Evolutionary conservation across 2,797 vertebrate species (phyloP).

Genomic region (Fistularia commersonii): DNA sequence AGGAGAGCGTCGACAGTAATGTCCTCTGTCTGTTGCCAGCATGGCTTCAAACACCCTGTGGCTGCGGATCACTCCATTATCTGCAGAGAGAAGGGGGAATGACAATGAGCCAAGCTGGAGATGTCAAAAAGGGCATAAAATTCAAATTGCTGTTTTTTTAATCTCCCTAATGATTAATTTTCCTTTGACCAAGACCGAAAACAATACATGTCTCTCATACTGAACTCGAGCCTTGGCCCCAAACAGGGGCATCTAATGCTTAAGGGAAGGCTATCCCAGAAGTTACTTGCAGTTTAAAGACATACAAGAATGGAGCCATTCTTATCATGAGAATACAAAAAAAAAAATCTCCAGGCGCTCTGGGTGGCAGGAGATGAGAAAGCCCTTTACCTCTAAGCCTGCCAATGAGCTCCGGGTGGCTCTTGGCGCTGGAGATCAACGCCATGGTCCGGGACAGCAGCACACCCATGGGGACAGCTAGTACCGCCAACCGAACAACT

Average conservation of each 20-base stretch:
- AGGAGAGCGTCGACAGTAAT: slow-evolving; percentile 81
- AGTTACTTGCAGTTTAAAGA: too few relatives aligned
- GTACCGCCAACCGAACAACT: slow-evolving; percentile 53
- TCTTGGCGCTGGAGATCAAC: slow-evolving; percentile 88
- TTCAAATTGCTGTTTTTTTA: too few relatives aligned
- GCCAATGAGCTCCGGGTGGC: slow-evolving; percentile 82
- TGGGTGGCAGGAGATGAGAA: too few relatives aligned
- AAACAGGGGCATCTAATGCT: too few relatives aligned
- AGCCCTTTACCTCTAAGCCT: slow-evolving; percentile 80
- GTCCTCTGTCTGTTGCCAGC: slow-evolving; percentile 84
- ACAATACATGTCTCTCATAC: too few relatives aligned
- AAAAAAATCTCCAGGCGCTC: too few relatives aligned
- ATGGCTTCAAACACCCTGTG: slow-evolving; percentile 83
- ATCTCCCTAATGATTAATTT: too few relatives aligned
- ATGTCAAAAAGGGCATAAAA: background rate
- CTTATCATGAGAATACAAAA: too few relatives aligned
- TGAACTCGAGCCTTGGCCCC: too few relatives aligned
- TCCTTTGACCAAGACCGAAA: too few relatives aligned
- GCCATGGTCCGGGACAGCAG: slow-evolving; percentile 87
- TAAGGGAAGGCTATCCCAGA: too few relatives aligned
- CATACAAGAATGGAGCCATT: too few relatives aligned
- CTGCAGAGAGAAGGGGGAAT: slow-evolving; percentile 52
- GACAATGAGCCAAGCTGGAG: background rate
- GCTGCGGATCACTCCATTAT: slow-evolving; percentile 82
- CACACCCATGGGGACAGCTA: slow-evolving; percentile 84